phyloP scores from a whole-genome alignment of 2,797 vertebrate genomes.

The Sebastes miniatus region DNA sequence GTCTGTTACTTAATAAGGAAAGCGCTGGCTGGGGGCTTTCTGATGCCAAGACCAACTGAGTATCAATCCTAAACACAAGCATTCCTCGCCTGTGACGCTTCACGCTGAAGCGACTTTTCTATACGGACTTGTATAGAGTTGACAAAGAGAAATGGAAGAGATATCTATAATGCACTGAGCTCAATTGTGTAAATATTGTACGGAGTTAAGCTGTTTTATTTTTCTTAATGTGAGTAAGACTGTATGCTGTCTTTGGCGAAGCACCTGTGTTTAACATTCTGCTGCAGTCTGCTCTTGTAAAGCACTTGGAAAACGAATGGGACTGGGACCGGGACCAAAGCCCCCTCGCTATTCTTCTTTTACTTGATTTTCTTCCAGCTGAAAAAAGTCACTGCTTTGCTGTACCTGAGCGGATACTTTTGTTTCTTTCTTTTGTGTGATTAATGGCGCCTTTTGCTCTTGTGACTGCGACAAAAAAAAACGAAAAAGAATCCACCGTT shows the following conservation, averaged over 20 bases:
- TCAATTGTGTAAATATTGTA: conserved; percentile 53
- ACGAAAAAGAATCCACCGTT: conserved; percentile 2
- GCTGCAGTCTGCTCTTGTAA: conserved; percentile 39
- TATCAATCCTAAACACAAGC: conserved; percentile 31
- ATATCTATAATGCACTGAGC: conserved; percentile 59
- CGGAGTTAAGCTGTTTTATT: conserved; percentile 54
- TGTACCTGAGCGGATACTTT: neutral
- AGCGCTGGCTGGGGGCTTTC: conserved; percentile 29
- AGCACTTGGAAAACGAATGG: conserved; percentile 62
- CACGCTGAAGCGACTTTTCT: conserved; percentile 14
- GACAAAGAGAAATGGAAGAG: conserved; percentile 28
- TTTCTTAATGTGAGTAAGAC: conserved; percentile 45
- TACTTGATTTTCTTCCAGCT: conserved; percentile 52
- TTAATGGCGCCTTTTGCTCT: conserved; percentile 32
- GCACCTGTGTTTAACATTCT: conserved; percentile 58
- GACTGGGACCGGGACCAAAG: conserved; percentile 59
- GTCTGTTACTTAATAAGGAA: conserved; percentile 58
- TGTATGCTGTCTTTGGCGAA: conserved; percentile 38
- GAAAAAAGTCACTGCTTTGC: conserved; percentile 33
- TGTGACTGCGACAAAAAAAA: conserved; percentile 25
- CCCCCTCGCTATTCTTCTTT: conserved; percentile 18
- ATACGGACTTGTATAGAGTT: conserved; percentile 29
- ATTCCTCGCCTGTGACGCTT: conserved; percentile 24
- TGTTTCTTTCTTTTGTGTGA: conserved; percentile 3
- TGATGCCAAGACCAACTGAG: conserved; percentile 32